These are phyloP conservation scores for Echinops telfairi DNA, from an alignment of 2,113 vertebrate species.

Conservation along the genomic window DNA sequence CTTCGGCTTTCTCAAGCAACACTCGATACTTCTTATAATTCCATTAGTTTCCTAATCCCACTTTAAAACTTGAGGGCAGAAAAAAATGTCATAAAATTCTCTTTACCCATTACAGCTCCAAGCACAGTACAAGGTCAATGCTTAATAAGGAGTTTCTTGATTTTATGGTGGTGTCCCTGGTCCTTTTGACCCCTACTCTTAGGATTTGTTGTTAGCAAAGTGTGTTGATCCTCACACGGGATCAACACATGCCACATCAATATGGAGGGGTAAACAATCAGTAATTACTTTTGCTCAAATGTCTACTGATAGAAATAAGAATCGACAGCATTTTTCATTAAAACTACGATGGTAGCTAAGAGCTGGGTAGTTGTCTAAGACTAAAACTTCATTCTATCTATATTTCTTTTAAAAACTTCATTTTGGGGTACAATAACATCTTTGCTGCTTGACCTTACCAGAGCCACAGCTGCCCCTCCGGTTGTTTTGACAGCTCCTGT, in stretches of 20 bases:
- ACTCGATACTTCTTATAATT: not conserved
- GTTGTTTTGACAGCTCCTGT: not conserved
- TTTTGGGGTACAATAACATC: slow-evolving; percentile 44
- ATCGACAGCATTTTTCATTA: slow-evolving; percentile 11
- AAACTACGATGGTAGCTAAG: not conserved
- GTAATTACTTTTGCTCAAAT: slow-evolving; percentile 13
- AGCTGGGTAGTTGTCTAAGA: not conserved
- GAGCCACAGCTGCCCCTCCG: not conserved
- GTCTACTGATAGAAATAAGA: not conserved
- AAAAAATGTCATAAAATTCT: slow-evolving; percentile 10
- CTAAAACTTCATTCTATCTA: not conserved
- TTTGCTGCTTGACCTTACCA: not conserved
- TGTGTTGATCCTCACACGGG: not conserved
- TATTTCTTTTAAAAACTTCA: slow-evolving; percentile 58
- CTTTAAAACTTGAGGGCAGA: slow-evolving; percentile 6
- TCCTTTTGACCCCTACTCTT: not conserved
- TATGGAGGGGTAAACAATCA: not conserved
- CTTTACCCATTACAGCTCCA: not conserved
- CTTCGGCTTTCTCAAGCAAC: slow-evolving; percentile 11
- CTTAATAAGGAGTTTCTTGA: not conserved
- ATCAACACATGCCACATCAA: not conserved
- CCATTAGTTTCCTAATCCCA: slow-evolving; percentile 21
- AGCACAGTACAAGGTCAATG: not conserved
- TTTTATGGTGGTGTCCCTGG: not conserved
- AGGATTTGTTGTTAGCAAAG: not conserved